Base-by-base conservation (phyloP, 2,888 invertebrate species). In the Lepidocyrtinus sp. region DNA sequence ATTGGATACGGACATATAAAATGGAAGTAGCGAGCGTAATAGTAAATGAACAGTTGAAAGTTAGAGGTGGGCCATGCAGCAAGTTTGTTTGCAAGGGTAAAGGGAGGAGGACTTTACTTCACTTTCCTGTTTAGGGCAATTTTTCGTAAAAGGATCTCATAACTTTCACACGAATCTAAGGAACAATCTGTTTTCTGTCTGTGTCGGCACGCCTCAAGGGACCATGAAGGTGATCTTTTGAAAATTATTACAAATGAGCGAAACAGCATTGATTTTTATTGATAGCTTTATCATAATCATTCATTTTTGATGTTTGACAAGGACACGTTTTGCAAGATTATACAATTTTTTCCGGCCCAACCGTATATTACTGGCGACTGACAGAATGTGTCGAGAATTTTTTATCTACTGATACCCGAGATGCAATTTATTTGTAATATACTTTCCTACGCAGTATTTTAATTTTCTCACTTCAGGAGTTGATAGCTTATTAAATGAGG, bases 41-140 rank as follows among this genome's bases (percentile, higher is more conserved):
- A 2, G 22, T 55, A 68, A 59, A 15, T 1, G 25, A 26, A 27
- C 71, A 17, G 26, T 72, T 50, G 50, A 64, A 72, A 72, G 72
- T 55, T n/a, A 27, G 63, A n/a, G 69, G 68, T 69, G 24, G 75
- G 59, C 50, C 19, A 21, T n/a, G 64, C 15, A 64, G 7, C 12
- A 25, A 7, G 2, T 55, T 70, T 76, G 75, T 76, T 76, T 76
- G 64, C 36, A 70, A 76, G 75, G 70, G 75, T 64, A 76, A 71
- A 76, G n/a, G n/a, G 64, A 63, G 75, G 70, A 70, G 75, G 61
- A 46, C 61, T 71, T 36, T 1, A 45, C 62, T 17, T 1, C 50
- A 24, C 46, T 26, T 75, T 55, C 19, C 15, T 12, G 67, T n/a
- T 68, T 67, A 1, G 12, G 24, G 27, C 36, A 9, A 68, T 67